These are phyloP conservation scores for Ursus arctos DNA, from an alignment of 2,113 vertebrate species.

Conservation along the genomic window DNA sequence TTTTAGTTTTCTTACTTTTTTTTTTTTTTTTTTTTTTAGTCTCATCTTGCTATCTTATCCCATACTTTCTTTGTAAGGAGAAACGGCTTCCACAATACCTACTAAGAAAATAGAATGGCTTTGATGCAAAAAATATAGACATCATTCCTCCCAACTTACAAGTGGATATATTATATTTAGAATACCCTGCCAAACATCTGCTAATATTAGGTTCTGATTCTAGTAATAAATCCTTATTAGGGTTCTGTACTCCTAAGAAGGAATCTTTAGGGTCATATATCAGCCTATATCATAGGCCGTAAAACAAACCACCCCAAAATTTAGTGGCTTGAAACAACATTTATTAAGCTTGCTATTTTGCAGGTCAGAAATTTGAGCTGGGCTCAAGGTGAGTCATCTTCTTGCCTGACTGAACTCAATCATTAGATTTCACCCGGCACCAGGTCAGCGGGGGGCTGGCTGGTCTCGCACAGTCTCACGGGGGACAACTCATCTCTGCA, in stretches of 20 bases:
- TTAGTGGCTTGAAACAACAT: background rate
- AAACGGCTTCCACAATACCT: background rate
- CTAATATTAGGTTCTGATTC: background rate
- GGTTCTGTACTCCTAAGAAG: background rate
- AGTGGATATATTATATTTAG: background rate
- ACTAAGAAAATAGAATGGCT: background rate
- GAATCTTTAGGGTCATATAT: background rate
- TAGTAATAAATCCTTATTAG: background rate
- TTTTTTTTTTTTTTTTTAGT: background rate
- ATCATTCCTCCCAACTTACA: background rate
- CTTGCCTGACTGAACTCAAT: background rate
- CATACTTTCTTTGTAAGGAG: background rate
- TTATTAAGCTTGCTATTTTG: background rate
- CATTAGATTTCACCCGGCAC: too few species aligned
- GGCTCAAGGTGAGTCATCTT: background rate
- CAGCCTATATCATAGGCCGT: background rate
- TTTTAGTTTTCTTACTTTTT: background rate
- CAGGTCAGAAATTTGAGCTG: background rate
- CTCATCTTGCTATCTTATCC: background rate
- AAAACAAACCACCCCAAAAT: background rate
- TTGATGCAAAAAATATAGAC: background rate
- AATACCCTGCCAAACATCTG: background rate
- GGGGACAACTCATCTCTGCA: background rate
- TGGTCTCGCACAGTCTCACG: rapidly evolving
- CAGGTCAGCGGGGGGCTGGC: background rate